Evolutionary conservation across 1,140 invertebrate genomes (phyloP).

Genomic region (Periplaneta americana): DNA sequence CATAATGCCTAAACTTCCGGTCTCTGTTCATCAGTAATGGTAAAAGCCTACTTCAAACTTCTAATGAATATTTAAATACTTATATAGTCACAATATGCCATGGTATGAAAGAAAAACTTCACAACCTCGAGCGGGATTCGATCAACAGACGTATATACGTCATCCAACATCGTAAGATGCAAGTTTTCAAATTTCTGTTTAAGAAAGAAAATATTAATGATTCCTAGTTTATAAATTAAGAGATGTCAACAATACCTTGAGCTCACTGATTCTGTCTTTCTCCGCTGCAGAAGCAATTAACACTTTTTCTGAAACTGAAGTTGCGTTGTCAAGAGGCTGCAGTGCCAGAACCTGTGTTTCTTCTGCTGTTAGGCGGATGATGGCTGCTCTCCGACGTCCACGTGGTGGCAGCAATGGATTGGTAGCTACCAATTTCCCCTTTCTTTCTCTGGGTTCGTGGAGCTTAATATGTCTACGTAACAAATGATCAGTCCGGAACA

Average conservation of each 20-base stretch:
- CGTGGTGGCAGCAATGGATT: background rate
- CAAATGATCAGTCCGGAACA: slow-evolving; percentile 41
- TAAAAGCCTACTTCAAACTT: too few relatives aligned
- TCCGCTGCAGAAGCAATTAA: slow-evolving; percentile 41
- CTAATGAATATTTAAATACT: too few relatives aligned
- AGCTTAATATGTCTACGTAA: slow-evolving; percentile 40
- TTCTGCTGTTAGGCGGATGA: slow-evolving; percentile 34
- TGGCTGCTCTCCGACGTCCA: slow-evolving; percentile 13
- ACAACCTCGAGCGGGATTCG: too few relatives aligned
- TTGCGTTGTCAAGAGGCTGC: slow-evolving; percentile 24
- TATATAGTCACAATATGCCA: too few relatives aligned
- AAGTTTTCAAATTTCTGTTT: too few relatives aligned
- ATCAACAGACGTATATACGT: too few relatives aligned
- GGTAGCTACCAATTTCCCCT: slow-evolving; percentile 22
- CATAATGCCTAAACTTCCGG: too few relatives aligned
- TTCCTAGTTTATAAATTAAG: background rate
- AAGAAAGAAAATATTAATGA: too few relatives aligned
- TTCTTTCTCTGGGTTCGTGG: slow-evolving; percentile 25
- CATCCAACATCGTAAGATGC: too few relatives aligned
- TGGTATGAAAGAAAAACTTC: too few relatives aligned
- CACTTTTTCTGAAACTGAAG: slow-evolving; percentile 45
- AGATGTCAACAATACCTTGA: slow-evolving; percentile 10
- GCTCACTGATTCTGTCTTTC: slow-evolving; percentile 29
- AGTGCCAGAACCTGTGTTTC: slow-evolving; percentile 31
- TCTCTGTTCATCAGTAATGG: too few relatives aligned